Evolutionary conservation across 2,797 vertebrate species (phyloP), one percentile per base, ranked within the genome.

Genomic region (Ctenochaetus hawaiiensis): DNA sequence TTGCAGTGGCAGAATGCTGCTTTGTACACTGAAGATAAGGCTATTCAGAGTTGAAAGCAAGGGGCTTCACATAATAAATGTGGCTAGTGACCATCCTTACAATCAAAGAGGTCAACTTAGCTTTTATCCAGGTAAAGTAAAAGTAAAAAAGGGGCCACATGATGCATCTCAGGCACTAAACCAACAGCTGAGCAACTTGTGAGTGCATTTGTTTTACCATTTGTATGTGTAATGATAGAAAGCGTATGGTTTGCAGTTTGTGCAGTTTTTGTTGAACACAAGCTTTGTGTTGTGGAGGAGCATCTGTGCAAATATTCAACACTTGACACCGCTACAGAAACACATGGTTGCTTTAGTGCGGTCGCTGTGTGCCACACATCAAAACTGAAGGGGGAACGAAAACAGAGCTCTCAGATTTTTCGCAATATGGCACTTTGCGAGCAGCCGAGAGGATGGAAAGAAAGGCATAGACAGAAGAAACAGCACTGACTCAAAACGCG

Each of bases 11-110:
- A 82, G 77, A 83, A 84, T 66, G 82, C 63, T 80, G 82, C 88
- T 91, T 87, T 87, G 82, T 80, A 69, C 69, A 30, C 56, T 30
- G 45, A 71, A 85, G 90, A 91, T 90, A 85, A 90, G 83, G 67
- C 84, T 59, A 74, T 83, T 77, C 65, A 84, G 73, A 78, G 43
- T 37, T 82, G 56, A 81, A 70, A 84, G 83, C 60, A 30, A 60
- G 43, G 66, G 39, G 51, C 75, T 68, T 73, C 75, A 74, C 49
- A 61, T 75, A 70, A 80, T 64, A 85, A 80, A 84, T 77, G 72
- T 74, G 63, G 66, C 74, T 44, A 47, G 70, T 61, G 69, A 69
- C 60, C 13, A 43, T 72, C 49, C 64, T 80, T 67, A 67, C 54
- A 45, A 62, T 57, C 61, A 76, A 39, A n/a, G 62, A 82, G 72